Percentiles rank a stretch among this genome's conserved stretches.
Conservation (phyloP, 2,113 vertebrate species). For the Eublepharis macularius region DNA sequence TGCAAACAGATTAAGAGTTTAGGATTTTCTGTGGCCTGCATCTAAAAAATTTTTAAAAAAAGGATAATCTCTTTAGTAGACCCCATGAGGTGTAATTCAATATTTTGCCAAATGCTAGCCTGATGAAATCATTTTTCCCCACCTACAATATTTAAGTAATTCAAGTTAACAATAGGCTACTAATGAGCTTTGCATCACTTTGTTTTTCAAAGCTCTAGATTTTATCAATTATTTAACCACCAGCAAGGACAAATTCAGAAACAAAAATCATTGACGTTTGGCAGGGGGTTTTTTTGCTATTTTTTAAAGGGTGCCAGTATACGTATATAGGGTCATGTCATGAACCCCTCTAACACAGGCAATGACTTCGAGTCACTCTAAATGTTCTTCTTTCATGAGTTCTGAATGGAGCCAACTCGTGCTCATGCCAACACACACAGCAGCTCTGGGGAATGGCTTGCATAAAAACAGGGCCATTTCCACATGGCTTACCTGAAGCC, state of each 20-base stretch:
- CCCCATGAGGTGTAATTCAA: not conserved
- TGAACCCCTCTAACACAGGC: too few relatives aligned
- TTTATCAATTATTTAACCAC: not conserved
- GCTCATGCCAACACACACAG: too few relatives aligned
- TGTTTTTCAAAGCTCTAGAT: not conserved
- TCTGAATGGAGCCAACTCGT: too few relatives aligned
- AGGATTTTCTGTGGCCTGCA: not conserved
- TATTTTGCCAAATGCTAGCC: conserved; percentile 6
- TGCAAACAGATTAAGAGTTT: not conserved
- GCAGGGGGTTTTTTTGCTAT: too few relatives aligned
- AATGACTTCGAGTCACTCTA: too few relatives aligned
- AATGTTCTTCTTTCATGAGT: too few relatives aligned
- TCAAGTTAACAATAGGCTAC: not conserved
- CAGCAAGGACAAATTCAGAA: not conserved
- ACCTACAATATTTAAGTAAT: not conserved
- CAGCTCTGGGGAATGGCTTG: too few relatives aligned
- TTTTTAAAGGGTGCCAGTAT: too few relatives aligned
- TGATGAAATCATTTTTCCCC: not conserved
- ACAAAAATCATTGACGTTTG: not conserved
- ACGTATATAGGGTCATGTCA: too few relatives aligned
- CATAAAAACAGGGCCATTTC: too few relatives aligned
- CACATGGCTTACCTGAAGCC: too few relatives aligned
- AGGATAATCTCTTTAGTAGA: conserved; percentile 13
- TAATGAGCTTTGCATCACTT: not conserved
- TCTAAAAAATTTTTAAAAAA: not conserved